Conservation (phyloP, 30 jellyfish, hydroid and myxozoan genomes). For the Hydra vulgaris region DNA sequence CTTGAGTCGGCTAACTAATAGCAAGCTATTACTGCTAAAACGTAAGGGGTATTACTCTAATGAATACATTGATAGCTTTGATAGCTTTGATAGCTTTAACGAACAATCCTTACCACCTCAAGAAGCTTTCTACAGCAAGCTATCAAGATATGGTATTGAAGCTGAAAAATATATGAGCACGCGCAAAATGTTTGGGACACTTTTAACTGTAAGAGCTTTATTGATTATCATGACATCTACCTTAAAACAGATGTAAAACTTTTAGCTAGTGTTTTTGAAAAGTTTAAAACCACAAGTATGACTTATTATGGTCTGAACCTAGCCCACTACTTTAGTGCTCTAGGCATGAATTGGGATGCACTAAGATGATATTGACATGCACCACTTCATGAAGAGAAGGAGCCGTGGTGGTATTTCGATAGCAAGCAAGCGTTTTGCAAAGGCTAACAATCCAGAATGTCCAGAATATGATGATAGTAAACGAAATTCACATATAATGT, state of each 20-base stretch:
- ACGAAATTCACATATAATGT: not conserved
- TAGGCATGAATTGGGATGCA: not conserved
- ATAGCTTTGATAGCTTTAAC: not conserved
- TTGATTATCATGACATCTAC: not conserved
- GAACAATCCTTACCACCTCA: not conserved
- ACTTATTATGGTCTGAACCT: not conserved
- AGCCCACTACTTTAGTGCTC: not conserved
- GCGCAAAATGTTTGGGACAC: not conserved
- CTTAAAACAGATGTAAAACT: not conserved
- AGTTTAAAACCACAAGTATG: too few species aligned
- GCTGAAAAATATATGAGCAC: not conserved
- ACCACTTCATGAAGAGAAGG: not conserved
- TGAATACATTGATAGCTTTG: not conserved
- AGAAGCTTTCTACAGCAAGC: not conserved
- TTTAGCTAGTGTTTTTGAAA: not conserved
- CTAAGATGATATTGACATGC: not conserved
- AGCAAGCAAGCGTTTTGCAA: not conserved
- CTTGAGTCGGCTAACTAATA: not conserved
- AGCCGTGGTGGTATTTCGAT: not conserved
- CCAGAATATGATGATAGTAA: not conserved
- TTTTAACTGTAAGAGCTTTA: too few species aligned
- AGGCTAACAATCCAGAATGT: not conserved
- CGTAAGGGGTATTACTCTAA: not conserved
- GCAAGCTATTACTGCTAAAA: not conserved
- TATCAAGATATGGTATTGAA: not conserved